Evolutionary conservation across 1,140 invertebrate genomes (phyloP).

Genomic region (Maconellicoccus hirsutus): DNA sequence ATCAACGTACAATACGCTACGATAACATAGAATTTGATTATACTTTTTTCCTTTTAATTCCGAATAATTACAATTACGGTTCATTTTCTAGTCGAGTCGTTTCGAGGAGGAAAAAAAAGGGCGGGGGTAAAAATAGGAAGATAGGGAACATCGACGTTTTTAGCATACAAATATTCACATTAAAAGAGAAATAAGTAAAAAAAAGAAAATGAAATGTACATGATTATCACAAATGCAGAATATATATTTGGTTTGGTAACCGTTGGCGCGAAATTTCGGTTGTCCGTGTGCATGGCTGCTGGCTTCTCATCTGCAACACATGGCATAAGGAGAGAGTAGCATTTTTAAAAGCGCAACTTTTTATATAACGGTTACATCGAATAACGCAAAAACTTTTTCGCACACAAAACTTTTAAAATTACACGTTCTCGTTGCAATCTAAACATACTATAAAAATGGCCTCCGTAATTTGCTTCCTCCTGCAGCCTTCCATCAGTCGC

Average conservation of each 20-base stretch:
- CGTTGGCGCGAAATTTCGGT: conserved; percentile 17
- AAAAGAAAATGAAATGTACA: conserved; percentile 12
- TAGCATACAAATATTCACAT: neutral
- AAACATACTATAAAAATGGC: neutral
- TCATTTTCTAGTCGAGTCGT: too few relatives aligned
- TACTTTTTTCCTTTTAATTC: too few relatives aligned
- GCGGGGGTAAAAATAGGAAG: too few relatives aligned
- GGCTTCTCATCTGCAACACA: conserved; percentile 19
- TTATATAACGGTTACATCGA: neutral
- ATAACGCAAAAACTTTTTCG: neutral
- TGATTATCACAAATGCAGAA: conserved; percentile 20
- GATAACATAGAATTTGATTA: too few relatives aligned
- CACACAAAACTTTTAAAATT: neutral
- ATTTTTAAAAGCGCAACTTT: neutral
- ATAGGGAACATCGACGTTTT: neutral
- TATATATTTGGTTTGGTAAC: conserved; percentile 18
- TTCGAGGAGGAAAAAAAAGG: too few relatives aligned
- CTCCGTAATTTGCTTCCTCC: too few relatives aligned
- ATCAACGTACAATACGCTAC: too few relatives aligned
- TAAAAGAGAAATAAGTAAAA: neutral
- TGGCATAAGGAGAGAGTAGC: neutral
- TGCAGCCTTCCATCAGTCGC: too few relatives aligned
- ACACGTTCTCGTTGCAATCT: neutral
- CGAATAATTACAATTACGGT: too few relatives aligned
- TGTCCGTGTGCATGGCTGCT: conserved; percentile 14